Evolutionary conservation across 2,888 invertebrate species (phyloP).

Genomic region (Coelinius sp.): DNA sequence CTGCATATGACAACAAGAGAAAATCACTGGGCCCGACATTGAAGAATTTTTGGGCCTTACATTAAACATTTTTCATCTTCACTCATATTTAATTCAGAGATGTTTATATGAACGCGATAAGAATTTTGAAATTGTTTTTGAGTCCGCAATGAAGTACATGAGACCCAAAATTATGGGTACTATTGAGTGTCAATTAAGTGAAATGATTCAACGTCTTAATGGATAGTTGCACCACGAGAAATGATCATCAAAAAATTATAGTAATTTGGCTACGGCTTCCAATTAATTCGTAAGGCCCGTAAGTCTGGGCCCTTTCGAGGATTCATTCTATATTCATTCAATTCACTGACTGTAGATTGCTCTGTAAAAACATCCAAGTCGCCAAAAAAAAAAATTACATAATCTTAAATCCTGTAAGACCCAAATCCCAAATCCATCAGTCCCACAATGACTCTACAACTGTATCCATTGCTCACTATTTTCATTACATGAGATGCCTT

Average conservation of each 20-base stretch:
- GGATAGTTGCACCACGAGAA: no score
- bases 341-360: not conserved
- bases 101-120: no score
- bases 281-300: not conserved
- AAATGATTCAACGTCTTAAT: no score
- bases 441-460: conserved; percentile 15
- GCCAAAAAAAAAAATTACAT: not conserved
- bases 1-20: not conserved
- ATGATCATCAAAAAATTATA: no score
- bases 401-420: not conserved
- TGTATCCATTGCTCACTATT: conserved; percentile 10
- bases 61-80: not conserved
- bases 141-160: not conserved
- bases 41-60: not conserved
- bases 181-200: no score
- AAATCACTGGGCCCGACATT: not conserved
- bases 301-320: not conserved
- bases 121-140: not conserved
- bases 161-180: not conserved
- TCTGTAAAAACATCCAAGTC: not conserved
- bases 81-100: not conserved
- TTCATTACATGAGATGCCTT: conserved; percentile 20
- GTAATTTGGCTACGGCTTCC: no score
- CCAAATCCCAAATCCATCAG: conserved; percentile 14
- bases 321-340: not conserved